phyloP scores from a whole-genome alignment of 2,113 vertebrate genomes.

The human (Homo sapiens) region GRCh38 chrX:124396501-124397000 shows the following conservation, averaged over 20 bases:
- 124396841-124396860: background rate
- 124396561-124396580: too few relatives aligned
- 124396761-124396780: background rate
- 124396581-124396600: too few relatives aligned
- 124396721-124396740: background rate
- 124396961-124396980: background rate
- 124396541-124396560: too few relatives aligned
- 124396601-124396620: background rate
- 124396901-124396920: background rate
- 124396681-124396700: background rate
- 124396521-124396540: too few relatives aligned
- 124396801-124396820: background rate
- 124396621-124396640: background rate
- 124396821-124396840: background rate
- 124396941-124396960: background rate
- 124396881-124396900: background rate
- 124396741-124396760: slow-evolving; percentile 26
- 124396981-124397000: background rate
- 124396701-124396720: background rate
- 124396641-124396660: background rate
- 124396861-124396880: background rate
- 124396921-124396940: background rate
- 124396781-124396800: slow-evolving; percentile 27
- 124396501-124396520: too few relatives aligned
- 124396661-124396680: background rate